phyloP scores from a whole-genome alignment of 2,888 invertebrate genomes.

The Nycteola revayana region DNA sequence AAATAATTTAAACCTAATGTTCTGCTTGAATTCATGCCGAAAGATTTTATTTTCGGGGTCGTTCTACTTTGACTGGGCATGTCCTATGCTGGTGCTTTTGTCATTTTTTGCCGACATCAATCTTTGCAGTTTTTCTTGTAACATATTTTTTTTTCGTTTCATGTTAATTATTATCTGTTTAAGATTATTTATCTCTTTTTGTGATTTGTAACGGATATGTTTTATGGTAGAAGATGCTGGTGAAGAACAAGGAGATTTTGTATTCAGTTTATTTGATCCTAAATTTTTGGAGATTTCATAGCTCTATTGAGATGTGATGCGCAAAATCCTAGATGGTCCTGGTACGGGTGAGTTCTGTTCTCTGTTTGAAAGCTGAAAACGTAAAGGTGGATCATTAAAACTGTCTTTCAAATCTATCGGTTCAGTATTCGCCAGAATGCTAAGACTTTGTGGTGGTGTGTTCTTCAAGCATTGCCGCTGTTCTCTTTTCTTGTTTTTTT shows the following conservation, averaged over 20 bases:
- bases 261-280: neutral
- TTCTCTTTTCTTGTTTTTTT: slow-evolving; percentile 2
- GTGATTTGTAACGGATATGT: slow-evolving; percentile 6
- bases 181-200: slow-evolving; percentile 5
- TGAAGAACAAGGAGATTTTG: slow-evolving; percentile 6
- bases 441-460: slow-evolving; percentile 4
- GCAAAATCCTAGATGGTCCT: slow-evolving; percentile 2
- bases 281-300: neutral
- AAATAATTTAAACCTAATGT: neutral
- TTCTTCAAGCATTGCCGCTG: slow-evolving; percentile 1
- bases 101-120: slow-evolving; percentile 1
- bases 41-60: neutral
- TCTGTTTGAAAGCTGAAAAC: neutral
- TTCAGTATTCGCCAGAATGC: slow-evolving; percentile 1
- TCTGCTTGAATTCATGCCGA: neutral
- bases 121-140: slow-evolving; percentile 2
- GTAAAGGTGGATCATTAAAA: slow-evolving; percentile 2
- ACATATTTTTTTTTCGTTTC: slow-evolving; percentile 2
- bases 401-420: neutral
- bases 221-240: slow-evolving; percentile 1
- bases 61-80: too few relatives aligned
- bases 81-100: neutral
- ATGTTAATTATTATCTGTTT: slow-evolving; percentile 1
- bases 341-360: slow-evolving; percentile 1
- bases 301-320: neutral